Conservation (phyloP, 2,797 vertebrate species). For the Lepidocolaptes lacrymiger region DNA sequence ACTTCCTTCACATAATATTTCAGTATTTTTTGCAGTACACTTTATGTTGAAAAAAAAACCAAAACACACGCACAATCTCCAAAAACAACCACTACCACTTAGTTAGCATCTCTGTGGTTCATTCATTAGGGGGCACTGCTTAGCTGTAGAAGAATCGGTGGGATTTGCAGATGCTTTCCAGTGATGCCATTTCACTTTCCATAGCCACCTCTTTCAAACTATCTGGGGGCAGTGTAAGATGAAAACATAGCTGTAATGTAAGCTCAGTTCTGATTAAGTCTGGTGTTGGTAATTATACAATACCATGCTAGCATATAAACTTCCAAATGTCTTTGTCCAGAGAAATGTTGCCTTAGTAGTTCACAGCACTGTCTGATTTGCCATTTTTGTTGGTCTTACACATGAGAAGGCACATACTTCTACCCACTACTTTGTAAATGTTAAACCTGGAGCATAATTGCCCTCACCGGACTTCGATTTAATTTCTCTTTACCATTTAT, state of each 20-base stretch:
- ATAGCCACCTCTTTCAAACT: not conserved
- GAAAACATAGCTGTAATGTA: not conserved
- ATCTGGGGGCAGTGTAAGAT: not conserved
- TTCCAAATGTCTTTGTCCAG: not conserved
- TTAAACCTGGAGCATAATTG: not conserved
- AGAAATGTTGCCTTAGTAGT: not conserved
- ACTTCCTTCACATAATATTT: not conserved
- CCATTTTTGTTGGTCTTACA: not conserved
- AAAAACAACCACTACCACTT: too few species aligned
- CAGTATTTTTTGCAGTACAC: not conserved
- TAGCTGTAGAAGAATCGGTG: not conserved
- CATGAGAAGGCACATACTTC: not conserved
- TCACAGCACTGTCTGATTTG: not conserved
- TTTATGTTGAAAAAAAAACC: not conserved
- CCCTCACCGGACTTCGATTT: not conserved
- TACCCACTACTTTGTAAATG: not conserved
- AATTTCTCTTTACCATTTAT: not conserved
- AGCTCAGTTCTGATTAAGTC: not conserved
- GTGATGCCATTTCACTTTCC: not conserved
- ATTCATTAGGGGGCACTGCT: conserved; percentile 43
- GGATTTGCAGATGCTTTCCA: not conserved
- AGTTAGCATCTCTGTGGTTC: not conserved
- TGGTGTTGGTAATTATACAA: not conserved
- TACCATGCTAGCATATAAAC: not conserved
- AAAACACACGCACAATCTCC: too few species aligned